These are phyloP conservation scores for Ceriagrion tenellum DNA, from an alignment of 2,888 invertebrate species.

Conservation along the genomic window DNA sequence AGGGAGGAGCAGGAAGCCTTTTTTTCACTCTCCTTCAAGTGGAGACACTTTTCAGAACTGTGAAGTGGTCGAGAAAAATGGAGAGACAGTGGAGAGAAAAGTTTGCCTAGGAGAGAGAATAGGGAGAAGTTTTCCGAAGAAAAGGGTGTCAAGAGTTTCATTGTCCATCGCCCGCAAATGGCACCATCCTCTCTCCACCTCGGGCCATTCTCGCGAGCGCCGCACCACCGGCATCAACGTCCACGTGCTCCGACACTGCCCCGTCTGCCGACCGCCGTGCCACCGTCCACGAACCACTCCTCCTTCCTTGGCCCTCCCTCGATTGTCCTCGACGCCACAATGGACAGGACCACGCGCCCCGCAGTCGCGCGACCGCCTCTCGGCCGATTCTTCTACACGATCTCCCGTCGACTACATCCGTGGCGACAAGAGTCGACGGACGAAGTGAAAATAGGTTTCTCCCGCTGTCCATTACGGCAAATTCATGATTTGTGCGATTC, in stretches of 20 bases:
- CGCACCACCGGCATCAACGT: too few relatives aligned
- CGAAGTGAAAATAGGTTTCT: background rate
- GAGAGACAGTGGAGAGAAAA: background rate
- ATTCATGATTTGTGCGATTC: constrained; percentile 25
- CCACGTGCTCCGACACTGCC: too few relatives aligned
- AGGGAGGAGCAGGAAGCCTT: background rate
- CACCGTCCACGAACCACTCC: background rate
- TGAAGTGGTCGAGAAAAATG: background rate
- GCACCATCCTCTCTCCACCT: too few relatives aligned
- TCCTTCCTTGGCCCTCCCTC: too few relatives aligned
- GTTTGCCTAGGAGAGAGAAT: background rate
- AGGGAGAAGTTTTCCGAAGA: background rate
- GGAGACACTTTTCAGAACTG: constrained; percentile 28
- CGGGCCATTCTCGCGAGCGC: too few relatives aligned
- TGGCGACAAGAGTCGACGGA: background rate
- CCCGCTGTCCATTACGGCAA: background rate
- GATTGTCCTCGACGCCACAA: background rate
- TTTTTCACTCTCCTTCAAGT: background rate
- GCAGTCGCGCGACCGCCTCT: background rate
- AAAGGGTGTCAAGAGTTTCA: background rate
- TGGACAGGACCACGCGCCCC: background rate
- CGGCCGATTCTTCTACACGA: background rate
- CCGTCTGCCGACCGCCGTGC: background rate
- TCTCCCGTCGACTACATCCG: background rate
- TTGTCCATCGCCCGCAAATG: background rate